Percentiles rank a stretch among this genome's conserved stretches.
phyloP scores from a whole-genome alignment of 2,113 vertebrate species.

The Chunga burmeisteri region DNA sequence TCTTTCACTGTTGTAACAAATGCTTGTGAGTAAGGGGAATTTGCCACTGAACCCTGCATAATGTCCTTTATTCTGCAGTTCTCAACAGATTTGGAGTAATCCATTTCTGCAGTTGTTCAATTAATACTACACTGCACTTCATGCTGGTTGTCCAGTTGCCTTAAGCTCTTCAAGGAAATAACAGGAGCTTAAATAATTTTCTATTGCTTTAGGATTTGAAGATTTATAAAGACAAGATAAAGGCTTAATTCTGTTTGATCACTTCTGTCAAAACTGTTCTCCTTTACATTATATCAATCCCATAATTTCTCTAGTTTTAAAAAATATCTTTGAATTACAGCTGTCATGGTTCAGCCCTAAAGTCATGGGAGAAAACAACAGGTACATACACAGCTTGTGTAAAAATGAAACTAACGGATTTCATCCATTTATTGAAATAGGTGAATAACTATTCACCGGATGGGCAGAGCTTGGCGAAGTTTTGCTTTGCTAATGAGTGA shows the following conservation, averaged over 20 bases:
- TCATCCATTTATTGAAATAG: not conserved
- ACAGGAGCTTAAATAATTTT: slow-evolving; percentile 61
- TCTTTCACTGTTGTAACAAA: slow-evolving; percentile 38
- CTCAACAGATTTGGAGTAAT: slow-evolving; percentile 58
- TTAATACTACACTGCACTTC: slow-evolving; percentile 56
- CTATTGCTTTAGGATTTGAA: slow-evolving; percentile 35
- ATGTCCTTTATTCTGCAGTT: slow-evolving; percentile 61
- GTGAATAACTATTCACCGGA: not conserved
- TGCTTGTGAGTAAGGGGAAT: slow-evolving; percentile 28
- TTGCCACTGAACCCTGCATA: slow-evolving; percentile 54
- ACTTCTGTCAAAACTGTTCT: slow-evolving; percentile 51
- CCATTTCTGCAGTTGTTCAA: slow-evolving; percentile 67
- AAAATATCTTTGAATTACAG: slow-evolving; percentile 37
- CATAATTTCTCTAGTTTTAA: slow-evolving; percentile 45
- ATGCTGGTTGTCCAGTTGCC: slow-evolving; percentile 43
- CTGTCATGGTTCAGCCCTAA: not conserved
- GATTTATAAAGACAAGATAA: slow-evolving; percentile 15
- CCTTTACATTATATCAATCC: slow-evolving; percentile 50
- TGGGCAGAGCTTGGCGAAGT: not conserved
- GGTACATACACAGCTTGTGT: not conserved
- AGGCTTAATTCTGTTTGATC: slow-evolving; percentile 54
- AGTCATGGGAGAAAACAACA: not conserved
- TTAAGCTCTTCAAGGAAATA: slow-evolving; percentile 64
- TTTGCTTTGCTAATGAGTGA: not conserved
- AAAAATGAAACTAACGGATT: not conserved